Base-by-base conservation (phyloP, 2,797 vertebrate genomes). In the Poecilia picta region DNA sequence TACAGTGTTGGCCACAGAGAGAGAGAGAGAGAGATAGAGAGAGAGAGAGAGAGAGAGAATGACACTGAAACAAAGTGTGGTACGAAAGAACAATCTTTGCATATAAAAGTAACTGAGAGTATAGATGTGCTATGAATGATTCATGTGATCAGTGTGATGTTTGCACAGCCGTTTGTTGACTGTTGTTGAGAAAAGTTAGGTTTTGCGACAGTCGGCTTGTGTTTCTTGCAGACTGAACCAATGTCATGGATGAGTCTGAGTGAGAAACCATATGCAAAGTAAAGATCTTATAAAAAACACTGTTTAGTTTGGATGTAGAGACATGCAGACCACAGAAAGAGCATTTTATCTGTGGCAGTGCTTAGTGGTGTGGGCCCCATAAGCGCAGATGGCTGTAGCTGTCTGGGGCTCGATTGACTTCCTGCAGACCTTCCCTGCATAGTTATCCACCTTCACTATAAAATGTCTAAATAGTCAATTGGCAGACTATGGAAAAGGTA, bases 1-100 rank as follows among this genome's bases (percentile, higher is more conserved):
- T 79, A 83, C 70, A 85, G 81, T 73, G 53, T 57, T 74, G 81
- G 79, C 64, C 5, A 71, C 83, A 85, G 36, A 59, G 25, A 28
- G 11, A 10, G 23, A 59, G 53, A 55, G 12, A 31, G 25, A 12
- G 53, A 59, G 55, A 57, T 4, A 31, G 25, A 12, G 25, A 59
- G 55, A 57, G 33, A 85, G 36, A 59, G 25, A 28, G 11, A 10
- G 12, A 33, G 25, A 13, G 53, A 59, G 55, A 59, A 4, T 15
- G 55, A 87, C 47, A 64, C 47, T 46, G 49, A 62, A 39, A 55
- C 47, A 57, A 59, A 59, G 33, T 45, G 57, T 85, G 82, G 84
- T 79, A 66, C 13, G 8, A 15, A 73, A 74, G 33, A 85, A 49
- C 74, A 70, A 31, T 49, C 25, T 85, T 43, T 83, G 79, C 49